Conservation (phyloP, 2,113 vertebrate genomes). For the Osmerus mordax region DNA sequence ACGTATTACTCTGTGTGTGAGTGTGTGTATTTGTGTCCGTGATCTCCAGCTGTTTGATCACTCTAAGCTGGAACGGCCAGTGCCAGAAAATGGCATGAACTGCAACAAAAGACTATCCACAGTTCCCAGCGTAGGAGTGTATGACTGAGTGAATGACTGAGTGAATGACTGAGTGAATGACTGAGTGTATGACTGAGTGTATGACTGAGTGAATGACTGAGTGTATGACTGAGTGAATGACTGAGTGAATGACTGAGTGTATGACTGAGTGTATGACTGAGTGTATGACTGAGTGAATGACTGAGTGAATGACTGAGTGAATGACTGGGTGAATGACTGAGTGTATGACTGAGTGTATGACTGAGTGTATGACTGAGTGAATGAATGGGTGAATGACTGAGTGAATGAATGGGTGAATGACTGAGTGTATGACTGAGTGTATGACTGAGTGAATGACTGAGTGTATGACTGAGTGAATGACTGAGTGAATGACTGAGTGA, state of each 20-base stretch:
- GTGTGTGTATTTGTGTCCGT: no score
- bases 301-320: not conserved
- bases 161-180: not conserved
- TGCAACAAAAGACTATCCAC: no score
- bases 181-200: not conserved
- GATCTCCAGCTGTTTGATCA: no score
- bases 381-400: not conserved
- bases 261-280: not conserved
- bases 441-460: not conserved
- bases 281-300: not conserved
- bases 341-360: not conserved
- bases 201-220: not conserved
- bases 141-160: not conserved
- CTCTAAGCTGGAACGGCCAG: no score
- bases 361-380: not conserved
- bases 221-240: not conserved
- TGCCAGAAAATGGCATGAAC: no score
- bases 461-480: not conserved
- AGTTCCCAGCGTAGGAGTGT: no score
- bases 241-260: not conserved
- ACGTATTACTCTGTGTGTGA: no score
- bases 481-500: not conserved
- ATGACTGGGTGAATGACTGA: not conserved
- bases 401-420: not conserved
- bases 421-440: not conserved